Evolutionary conservation across 2,113 vertebrate species (phyloP), one percentile per base, ranked within the genome.

Genomic region (Aphelocoma coerulescens): DNA sequence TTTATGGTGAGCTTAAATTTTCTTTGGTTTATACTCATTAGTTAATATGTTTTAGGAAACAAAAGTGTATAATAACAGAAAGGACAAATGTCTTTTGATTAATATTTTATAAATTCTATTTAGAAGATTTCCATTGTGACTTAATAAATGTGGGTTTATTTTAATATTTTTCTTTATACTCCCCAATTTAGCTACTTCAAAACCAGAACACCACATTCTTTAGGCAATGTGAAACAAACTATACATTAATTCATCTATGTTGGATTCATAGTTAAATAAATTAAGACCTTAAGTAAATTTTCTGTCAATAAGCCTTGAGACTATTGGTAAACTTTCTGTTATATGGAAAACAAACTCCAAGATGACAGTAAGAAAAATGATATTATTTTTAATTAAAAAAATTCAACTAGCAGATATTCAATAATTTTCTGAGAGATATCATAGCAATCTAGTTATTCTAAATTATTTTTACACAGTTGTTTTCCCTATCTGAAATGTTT

Each of bases 61-160:
- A 67, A 62, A 44, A 23, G 5, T 66, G 7, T 30, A 41, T n/a
- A 35, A n/a, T 35, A 59, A 59, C 4, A 72, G 16, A 71, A 85
- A 74, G 2, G 8, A 54, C 1, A 71, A 63, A n/a, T 11, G 0
- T 24, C 0, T 41, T 88, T 85, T 78, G 3, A 9, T 83, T 37
- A 46, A 37, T 71, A 51, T 26, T 37, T 16, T 21, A 30, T 12
- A 61, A 43, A 68, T 48, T 61, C 7, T 73, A 23, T 16, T 68
- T 46, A 18, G 1, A 55, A 79, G 3, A 48, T 58, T 85, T 44
- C 2, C 9, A 49, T 16, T 43, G 3, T 35, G 10, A 58, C 77
- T 73, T 69, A 62, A 72, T 58, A 71, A 71, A 71, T 27, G 6
- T 73, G 5, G 13, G 4, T 28, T 63, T 41, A 21, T 57, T 88